A percentile compares a stretch with the other conserved stretches of the same genome.
Conservation (phyloP, 2,888 invertebrate genomes). For the Polyommatus icarus region DNA sequence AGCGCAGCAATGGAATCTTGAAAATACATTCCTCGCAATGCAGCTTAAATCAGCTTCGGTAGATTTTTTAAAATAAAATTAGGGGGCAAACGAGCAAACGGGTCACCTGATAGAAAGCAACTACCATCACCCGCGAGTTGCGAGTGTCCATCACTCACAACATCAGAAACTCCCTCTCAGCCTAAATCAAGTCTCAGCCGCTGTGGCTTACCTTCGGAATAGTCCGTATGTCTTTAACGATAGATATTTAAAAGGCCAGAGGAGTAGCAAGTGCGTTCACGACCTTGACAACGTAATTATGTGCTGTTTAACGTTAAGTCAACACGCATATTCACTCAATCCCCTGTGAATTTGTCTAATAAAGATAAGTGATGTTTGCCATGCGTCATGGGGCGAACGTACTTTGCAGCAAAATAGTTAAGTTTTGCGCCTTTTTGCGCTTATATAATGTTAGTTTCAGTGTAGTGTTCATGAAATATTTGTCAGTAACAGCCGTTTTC, state of each 20-base stretch:
- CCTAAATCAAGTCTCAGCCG: not conserved
- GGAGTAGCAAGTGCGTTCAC: not conserved
- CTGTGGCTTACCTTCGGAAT: not conserved
- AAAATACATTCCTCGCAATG: too few relatives aligned
- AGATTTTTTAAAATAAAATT: too few relatives aligned
- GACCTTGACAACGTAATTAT: not conserved
- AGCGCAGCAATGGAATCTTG: too few relatives aligned
- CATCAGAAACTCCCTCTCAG: too few relatives aligned
- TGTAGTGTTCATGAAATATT: not conserved
- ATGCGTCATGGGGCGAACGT: conserved; percentile 28
- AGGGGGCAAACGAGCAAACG: too few relatives aligned
- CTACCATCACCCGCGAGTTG: too few relatives aligned
- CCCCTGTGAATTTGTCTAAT: conserved; percentile 50
- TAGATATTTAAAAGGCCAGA: not conserved
- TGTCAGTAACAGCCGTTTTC: not conserved
- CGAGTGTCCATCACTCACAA: too few relatives aligned
- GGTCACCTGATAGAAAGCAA: too few relatives aligned
- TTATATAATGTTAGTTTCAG: conserved; percentile 1
- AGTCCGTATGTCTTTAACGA: not conserved
- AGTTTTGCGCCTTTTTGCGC: not conserved
- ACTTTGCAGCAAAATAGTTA: not conserved
- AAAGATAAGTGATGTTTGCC: conserved; percentile 50
- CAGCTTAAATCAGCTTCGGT: too few relatives aligned
- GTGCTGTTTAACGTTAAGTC: not conserved
- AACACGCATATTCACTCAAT: conserved; percentile 37